These are phyloP conservation scores for Semaprochilodus insignis DNA, from an alignment of 2,797 vertebrate species.

Conservation along the genomic window DNA sequence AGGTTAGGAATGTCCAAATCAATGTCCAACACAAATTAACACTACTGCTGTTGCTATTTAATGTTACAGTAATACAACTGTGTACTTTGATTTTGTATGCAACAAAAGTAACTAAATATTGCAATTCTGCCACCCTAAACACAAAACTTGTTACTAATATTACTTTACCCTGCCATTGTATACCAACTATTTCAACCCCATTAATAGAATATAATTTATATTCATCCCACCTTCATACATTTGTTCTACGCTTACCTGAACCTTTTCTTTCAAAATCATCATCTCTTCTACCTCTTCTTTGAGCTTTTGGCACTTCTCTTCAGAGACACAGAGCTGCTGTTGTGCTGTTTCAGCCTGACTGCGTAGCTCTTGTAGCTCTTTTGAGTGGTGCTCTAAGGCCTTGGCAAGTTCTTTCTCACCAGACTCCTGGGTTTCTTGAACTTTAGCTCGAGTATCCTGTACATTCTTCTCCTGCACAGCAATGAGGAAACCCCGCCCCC, in stretches of 20 bases:
- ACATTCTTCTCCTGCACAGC: conserved; percentile 81
- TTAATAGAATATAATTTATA: too few species aligned
- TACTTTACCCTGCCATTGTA: too few species aligned
- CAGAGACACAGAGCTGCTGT: conserved; percentile 74
- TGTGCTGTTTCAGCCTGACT: conserved; percentile 73
- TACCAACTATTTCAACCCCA: not conserved
- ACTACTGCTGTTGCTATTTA: too few species aligned
- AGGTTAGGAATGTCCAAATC: too few species aligned
- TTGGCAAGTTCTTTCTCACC: conserved; percentile 80
- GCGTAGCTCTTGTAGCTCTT: conserved; percentile 74
- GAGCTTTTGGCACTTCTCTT: conserved; percentile 74
- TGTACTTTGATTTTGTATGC: too few species aligned
- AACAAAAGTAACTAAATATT: too few species aligned
- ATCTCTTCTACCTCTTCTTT: conserved; percentile 81
- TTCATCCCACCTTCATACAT: too few species aligned
- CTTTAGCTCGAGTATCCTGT: conserved; percentile 72
- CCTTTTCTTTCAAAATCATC: conserved; percentile 83
- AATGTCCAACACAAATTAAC: too few species aligned
- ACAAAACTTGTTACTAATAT: too few species aligned
- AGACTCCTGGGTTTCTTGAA: conserved; percentile 78
- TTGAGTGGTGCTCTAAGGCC: conserved; percentile 74
- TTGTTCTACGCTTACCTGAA: conserved; percentile 74
- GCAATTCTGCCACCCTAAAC: too few species aligned
- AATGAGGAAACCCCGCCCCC: not conserved
- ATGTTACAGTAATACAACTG: too few species aligned